Evolutionary conservation across 2,888 invertebrate species (phyloP).

Genomic region (Tetragonula carbonaria): DNA sequence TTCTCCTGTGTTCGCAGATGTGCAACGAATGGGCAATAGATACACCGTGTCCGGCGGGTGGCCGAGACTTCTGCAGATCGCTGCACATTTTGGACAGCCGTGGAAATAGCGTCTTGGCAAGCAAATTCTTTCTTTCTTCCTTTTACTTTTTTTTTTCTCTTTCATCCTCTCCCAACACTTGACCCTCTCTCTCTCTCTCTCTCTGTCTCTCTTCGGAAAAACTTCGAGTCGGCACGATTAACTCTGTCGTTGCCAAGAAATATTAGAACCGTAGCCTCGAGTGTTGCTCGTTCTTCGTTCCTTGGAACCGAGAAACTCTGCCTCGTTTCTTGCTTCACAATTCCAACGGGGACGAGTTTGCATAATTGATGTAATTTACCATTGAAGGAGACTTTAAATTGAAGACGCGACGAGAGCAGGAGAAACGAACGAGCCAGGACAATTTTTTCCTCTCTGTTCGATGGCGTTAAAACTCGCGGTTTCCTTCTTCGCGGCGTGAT

Average conservation of each 20-base stretch:
- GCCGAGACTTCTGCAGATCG: slow-evolving; percentile 87
- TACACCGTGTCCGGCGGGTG: slow-evolving; percentile 86
- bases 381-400: neutral
- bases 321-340: slow-evolving; percentile 10
- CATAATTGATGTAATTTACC: slow-evolving; percentile 30
- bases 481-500: neutral
- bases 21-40: slow-evolving; percentile 88
- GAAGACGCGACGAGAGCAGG: neutral
- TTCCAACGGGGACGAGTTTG: slow-evolving; percentile 20
- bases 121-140: slow-evolving; percentile 58
- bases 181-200: neutral
- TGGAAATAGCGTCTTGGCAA: slow-evolving; percentile 86
- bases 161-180: neutral
- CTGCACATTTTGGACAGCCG: slow-evolving; percentile 87
- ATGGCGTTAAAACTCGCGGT: neutral
- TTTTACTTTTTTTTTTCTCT: neutral
- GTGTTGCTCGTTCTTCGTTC: neutral
- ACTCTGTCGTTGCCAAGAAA: slow-evolving; percentile 43
- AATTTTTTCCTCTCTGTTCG: neutral
- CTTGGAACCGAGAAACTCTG: neutral
- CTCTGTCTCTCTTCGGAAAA: no score
- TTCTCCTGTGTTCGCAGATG: slow-evolving; percentile 78
- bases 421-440: neutral
- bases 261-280: slow-evolving; percentile 2
- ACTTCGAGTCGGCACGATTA: slow-evolving; percentile 34